A percentile compares a stretch with the other conserved stretches of the same genome.
These are phyloP conservation scores for Neosilurus hyrtlii DNA, from an alignment of 2,797 vertebrate genomes.

Conservation along the genomic window DNA sequence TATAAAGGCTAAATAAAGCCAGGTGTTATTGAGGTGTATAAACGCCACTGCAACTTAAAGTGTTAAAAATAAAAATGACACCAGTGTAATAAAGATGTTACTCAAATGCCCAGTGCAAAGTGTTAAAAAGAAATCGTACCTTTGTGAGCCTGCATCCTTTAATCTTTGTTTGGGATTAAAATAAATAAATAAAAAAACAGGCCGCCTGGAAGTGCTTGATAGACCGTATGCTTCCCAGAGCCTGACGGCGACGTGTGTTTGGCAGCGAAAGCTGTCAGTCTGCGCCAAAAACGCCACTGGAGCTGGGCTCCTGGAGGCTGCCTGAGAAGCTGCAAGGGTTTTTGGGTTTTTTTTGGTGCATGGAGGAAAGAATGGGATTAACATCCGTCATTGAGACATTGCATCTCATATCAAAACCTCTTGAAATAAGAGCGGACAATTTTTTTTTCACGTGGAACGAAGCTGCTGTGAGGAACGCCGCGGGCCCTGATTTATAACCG, in stretches of 20 bases:
- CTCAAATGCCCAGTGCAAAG: slow-evolving; percentile 64
- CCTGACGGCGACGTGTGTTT: slow-evolving; percentile 56
- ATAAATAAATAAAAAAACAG: slow-evolving; percentile 42
- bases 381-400: slow-evolving; percentile 44
- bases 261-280: slow-evolving; percentile 43
- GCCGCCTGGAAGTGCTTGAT: slow-evolving; percentile 54
- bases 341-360: neutral
- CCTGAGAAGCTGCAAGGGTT: slow-evolving; percentile 33
- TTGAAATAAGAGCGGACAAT: slow-evolving; percentile 7
- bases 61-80: neutral
- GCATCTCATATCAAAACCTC: slow-evolving; percentile 43
- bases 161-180: slow-evolving; percentile 54
- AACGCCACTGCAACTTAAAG: neutral
- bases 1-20: no score
- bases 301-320: slow-evolving; percentile 39
- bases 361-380: slow-evolving; percentile 45
- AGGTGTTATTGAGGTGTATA: neutral
- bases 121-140: slow-evolving; percentile 36
- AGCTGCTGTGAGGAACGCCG: neutral
- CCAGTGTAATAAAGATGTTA: neutral
- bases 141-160: slow-evolving; percentile 52
- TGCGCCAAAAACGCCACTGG: slow-evolving; percentile 39
- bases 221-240: slow-evolving; percentile 51
- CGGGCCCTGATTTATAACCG: neutral
- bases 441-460: slow-evolving; percentile 11